phyloP scores from a whole-genome alignment of 2,113 vertebrate species.

The Ictalurus furcatus region DNA sequence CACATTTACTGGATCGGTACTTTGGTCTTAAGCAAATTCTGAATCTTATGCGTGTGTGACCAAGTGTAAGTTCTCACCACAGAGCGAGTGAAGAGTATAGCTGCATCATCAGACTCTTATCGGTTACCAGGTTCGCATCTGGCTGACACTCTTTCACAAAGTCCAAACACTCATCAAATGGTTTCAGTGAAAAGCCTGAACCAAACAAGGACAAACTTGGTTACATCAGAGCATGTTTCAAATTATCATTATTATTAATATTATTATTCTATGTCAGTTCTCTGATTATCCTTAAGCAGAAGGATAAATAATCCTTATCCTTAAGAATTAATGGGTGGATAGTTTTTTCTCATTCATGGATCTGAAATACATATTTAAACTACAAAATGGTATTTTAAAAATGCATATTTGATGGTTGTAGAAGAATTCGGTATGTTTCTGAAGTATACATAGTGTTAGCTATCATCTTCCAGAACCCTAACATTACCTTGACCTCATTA shows the following conservation, averaged over 20 bases:
- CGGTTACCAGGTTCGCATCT: slow-evolving; percentile 32
- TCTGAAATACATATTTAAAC: too few species aligned
- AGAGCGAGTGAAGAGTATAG: slow-evolving; percentile 40
- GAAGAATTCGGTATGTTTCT: too few species aligned
- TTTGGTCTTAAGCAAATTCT: background rate
- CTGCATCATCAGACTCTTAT: slow-evolving; percentile 37
- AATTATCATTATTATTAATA: too few species aligned
- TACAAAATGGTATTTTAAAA: too few species aligned
- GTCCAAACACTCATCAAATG: slow-evolving; percentile 30
- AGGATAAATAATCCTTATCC: background rate
- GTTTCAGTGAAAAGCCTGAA: slow-evolving; percentile 24
- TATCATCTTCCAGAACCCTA: too few species aligned
- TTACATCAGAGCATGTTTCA: background rate
- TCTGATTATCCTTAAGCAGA: background rate
- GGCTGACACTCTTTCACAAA: slow-evolving; percentile 38
- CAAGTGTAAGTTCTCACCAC: slow-evolving; percentile 19
- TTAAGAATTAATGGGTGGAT: too few species aligned
- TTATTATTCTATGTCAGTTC: background rate
- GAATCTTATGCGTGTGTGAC: background rate
- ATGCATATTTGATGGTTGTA: too few species aligned
- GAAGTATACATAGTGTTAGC: too few species aligned
- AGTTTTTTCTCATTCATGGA: too few species aligned
- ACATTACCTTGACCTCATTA: too few species aligned
- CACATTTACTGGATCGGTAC: background rate
- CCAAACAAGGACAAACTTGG: background rate